Percentiles rank a stretch among this genome's conserved stretches.
Evolutionary conservation across 2,113 vertebrate genomes (phyloP).

Genomic region (Poeciliopsis prolifica): DNA sequence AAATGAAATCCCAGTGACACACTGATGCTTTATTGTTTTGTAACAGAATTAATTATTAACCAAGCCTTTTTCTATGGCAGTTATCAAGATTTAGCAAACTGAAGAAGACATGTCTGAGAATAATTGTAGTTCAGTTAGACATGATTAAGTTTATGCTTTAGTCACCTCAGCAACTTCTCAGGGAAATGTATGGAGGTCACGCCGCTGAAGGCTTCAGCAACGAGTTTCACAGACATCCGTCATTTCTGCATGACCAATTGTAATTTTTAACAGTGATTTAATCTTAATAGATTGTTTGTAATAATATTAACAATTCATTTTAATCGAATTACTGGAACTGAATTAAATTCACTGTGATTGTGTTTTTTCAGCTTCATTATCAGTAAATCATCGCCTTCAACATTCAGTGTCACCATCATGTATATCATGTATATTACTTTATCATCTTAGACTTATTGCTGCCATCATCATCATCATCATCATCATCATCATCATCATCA

Average conservation of each 20-base stretch:
- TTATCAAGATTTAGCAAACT: neutral
- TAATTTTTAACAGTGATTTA: neutral
- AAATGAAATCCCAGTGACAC: too few relatives aligned
- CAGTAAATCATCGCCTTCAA: constrained; percentile 26
- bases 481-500: neutral
- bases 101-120: neutral
- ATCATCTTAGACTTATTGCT: constrained; percentile 10
- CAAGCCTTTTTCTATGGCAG: neutral
- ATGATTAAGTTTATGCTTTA: too few relatives aligned
- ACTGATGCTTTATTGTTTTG: too few relatives aligned
- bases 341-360: neutral
- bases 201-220: too few relatives aligned
- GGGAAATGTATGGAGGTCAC: too few relatives aligned
- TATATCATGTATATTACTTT: constrained; percentile 21
- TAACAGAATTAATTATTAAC: too few relatives aligned
- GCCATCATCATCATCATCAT: constrained; percentile 13
- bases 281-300: neutral
- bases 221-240: too few relatives aligned
- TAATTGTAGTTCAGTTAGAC: too few relatives aligned
- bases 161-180: too few relatives aligned
- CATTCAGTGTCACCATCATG: constrained; percentile 2
- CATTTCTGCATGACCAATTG: neutral
- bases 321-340: neutral
- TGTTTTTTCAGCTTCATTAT: constrained; percentile 46
- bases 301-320: neutral